Evolutionary conservation across 2,113 vertebrate genomes (phyloP), one percentile per base, ranked within the genome.

Genomic region (Hippocampus zosterae): DNA sequence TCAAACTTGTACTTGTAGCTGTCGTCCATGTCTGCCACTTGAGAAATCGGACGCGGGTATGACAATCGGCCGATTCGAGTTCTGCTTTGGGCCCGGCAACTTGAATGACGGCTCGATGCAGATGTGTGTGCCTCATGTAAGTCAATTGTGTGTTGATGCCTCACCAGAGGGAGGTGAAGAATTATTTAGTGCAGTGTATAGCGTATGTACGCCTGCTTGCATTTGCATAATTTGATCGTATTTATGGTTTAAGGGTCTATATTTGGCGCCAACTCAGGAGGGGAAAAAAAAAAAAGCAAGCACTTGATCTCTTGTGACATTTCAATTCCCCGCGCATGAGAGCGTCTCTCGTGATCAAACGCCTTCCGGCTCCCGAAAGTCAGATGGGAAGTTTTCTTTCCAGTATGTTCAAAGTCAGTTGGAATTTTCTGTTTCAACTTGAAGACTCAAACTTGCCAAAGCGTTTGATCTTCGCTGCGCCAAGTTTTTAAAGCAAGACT

Each of bases 161-260:
- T 76, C 63, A 71, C 62, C 68, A 27, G 33, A 63, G 77, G 80
- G 74, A 70, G 50, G 41, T 12, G 48, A 76, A 81, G 52, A 80
- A 81, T 85, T 70, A 61, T 81, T 81, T 33, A 55, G 48, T 62
- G 66, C 57, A 33, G 50, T 61, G 46, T 44, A 41, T 65, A 65
- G 18, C 27, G 44, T 65, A 70, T 68, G 75, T 87, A 79, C 85
- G 81, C 88, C 5, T 80, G 73, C 57, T 67, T 13, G 41, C 12
- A 86, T 90, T 88, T 75, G 69, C 84, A 85, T 91, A 86, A 86
- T 83, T 82, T 82, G 59, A 69, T 70, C 76, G 84, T 90, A 85
- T 90, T 90, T 86, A 85, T 78, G 84, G 82, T 84, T 57, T 76
- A 75, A 86, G 72, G 73, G 66, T 87, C 74, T 71, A 74, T 70